Evolutionary conservation across 2,113 vertebrate genomes (phyloP).

Genomic region (Ictalurus furcatus): DNA sequence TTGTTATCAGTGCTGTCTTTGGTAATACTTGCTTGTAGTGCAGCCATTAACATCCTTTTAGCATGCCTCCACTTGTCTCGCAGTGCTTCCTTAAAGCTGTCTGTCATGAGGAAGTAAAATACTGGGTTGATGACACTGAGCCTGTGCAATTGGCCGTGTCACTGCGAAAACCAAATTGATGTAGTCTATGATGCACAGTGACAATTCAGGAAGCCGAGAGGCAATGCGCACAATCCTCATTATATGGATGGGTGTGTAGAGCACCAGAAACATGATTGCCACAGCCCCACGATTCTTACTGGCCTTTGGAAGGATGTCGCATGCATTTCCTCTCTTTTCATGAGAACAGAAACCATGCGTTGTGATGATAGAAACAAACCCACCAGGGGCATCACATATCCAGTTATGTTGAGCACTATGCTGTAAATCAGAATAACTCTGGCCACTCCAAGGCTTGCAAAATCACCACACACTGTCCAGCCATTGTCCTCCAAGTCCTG

Average conservation of each 20-base stretch:
- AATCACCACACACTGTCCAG: slow-evolving; percentile 73
- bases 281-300: slow-evolving; percentile 69
- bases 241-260: slow-evolving; percentile 88
- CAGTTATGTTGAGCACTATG: slow-evolving; percentile 77
- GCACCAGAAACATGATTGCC: slow-evolving; percentile 74
- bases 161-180: slow-evolving; percentile 70
- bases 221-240: slow-evolving; percentile 82
- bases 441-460: slow-evolving; percentile 66
- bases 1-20: neutral
- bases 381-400: slow-evolving; percentile 81
- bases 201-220: slow-evolving; percentile 46
- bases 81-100: slow-evolving; percentile 85
- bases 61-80: slow-evolving; percentile 60
- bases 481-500: slow-evolving; percentile 42
- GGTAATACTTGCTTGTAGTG: neutral
- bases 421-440: slow-evolving; percentile 70
- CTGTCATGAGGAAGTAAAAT: slow-evolving; percentile 90
- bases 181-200: fast-evolving
- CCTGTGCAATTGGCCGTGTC: slow-evolving; percentile 81
- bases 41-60: neutral
- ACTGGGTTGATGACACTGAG: slow-evolving; percentile 84
- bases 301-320: slow-evolving; percentile 71
- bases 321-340: slow-evolving; percentile 61
- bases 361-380: slow-evolving; percentile 79
- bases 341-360: slow-evolving; percentile 74